Evolutionary conservation across 2,888 invertebrate genomes (phyloP), one percentile per base, ranked within the genome.

Genomic region (Podotricha telesiphe): DNA sequence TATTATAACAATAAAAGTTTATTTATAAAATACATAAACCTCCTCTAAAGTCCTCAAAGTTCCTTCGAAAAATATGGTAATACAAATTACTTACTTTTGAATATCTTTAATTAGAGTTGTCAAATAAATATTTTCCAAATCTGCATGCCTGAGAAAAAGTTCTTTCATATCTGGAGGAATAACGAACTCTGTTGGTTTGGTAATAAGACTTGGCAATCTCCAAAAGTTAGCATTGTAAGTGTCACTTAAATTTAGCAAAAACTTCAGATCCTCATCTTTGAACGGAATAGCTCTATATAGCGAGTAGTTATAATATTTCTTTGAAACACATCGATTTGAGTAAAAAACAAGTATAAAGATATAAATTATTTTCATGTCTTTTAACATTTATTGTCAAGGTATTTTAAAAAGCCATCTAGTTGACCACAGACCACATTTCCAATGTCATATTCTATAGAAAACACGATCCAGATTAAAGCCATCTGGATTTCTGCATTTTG

Each of bases 171-270:
- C 74, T 15, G 91, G 91, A 0, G 76, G 72, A 17, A 89, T 77
- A 0, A 84, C 69, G 45, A 92, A 88, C 7, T 91, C 89, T 0
- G 87, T 80, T 0, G 87, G 83, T 63, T 73, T 84, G 15, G 81
- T 67, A 1, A 86, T 3, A 0, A 62, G 0, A 0, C 85, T 84
- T 0, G 90, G 87, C 0, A 69, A 63, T 34, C 82, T 84, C 92
- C 92, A 92, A 67, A 78, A 87, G 47, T 85, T 82, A 0, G 85
- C 81, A 40, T 83, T 78, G 63, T 79, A 82, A 0, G 61, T 15
- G 0, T 71, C 20, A 2, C 69, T 77, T 1, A 91, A 42, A 59
- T 83, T 82, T 1, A 67, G 69, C n/a, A 87, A 81, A 69, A 83
- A 92, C 0, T 74, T 56, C 67, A 91, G 73, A 64, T 91, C 84